These are phyloP conservation scores for Drosophila lutescens DNA, from an alignment of 2,888 invertebrate genomes.

Conservation along the genomic window DNA sequence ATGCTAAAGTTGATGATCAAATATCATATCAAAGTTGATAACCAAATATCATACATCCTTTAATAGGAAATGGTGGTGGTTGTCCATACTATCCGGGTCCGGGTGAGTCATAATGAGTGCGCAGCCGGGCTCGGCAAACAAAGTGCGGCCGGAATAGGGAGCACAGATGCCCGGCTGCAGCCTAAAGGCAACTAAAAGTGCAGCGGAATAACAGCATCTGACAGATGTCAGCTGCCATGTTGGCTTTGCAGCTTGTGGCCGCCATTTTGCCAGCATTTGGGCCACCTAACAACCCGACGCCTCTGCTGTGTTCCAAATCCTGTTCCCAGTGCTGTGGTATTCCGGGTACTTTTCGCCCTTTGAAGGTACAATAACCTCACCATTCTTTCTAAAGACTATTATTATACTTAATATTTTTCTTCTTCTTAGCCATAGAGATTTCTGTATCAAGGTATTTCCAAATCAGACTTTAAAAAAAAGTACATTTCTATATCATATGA, in stretches of 20 bases:
- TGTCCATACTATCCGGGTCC: too few relatives aligned
- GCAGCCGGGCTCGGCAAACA: conserved; percentile 26
- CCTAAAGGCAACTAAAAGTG: conserved; percentile 27
- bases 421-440: too few relatives aligned
- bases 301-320: conserved; percentile 13
- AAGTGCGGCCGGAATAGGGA: conserved; percentile 13
- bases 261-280: conserved; percentile 68
- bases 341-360: background rate
- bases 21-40: too few relatives aligned
- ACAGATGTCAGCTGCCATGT: conserved; percentile 60
- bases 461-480: too few relatives aligned
- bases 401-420: too few relatives aligned
- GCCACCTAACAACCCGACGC: conserved; percentile 27
- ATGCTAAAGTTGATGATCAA: too few relatives aligned
- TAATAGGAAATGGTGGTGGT: too few relatives aligned
- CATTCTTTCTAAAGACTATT: too few relatives aligned
- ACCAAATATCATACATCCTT: too few relatives aligned
- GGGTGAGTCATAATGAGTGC: conserved; percentile 24
- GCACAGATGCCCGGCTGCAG: conserved; percentile 23
- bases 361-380: too few relatives aligned
- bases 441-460: too few relatives aligned
- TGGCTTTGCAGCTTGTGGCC: conserved; percentile 70
- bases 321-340: conserved; percentile 2
- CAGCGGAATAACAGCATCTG: conserved; percentile 30
- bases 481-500: too few relatives aligned